A percentile compares a stretch with the other conserved stretches of the same genome.
Evolutionary conservation across 2,888 invertebrate genomes (phyloP).

Genomic region (Papilio demoleus): DNA sequence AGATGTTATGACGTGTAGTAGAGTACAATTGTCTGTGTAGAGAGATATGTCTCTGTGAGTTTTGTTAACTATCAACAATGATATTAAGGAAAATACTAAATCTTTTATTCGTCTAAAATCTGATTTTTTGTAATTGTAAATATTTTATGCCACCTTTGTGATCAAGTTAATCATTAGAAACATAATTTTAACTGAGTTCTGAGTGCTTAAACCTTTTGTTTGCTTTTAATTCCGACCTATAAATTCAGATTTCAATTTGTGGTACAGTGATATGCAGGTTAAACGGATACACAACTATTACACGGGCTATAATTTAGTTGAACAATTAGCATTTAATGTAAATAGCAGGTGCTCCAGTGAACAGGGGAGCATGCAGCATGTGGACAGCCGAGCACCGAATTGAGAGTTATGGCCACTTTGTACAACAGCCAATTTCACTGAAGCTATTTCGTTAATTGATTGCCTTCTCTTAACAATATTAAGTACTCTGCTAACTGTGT

Average conservation of each 20-base stretch:
- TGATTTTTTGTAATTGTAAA: too few species aligned
- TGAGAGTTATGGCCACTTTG: conserved; percentile 29
- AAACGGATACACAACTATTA: background rate
- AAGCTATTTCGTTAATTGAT: conserved; percentile 36
- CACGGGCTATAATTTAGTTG: background rate
- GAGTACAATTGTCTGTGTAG: too few species aligned
- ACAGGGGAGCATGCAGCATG: background rate
- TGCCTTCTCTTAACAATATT: conserved; percentile 15
- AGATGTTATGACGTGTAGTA: too few species aligned
- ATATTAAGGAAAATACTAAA: too few species aligned
- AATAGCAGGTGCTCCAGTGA: conserved; percentile 14
- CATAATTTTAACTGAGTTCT: too few species aligned
- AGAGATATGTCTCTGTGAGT: too few species aligned
- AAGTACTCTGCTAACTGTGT: background rate
- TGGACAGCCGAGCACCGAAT: conserved; percentile 6
- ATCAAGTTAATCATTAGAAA: too few species aligned
- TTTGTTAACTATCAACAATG: too few species aligned
- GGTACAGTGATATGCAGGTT: background rate
- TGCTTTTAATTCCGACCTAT: background rate
- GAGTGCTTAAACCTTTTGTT: too few species aligned
- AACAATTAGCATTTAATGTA: conserved; percentile 4
- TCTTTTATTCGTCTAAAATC: too few species aligned
- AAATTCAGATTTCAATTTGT: background rate
- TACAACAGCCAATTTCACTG: conserved; percentile 23
- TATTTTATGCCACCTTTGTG: too few species aligned